Conservation (phyloP, 2,797 vertebrate species). For the Hoplostethus atlanticus region DNA sequence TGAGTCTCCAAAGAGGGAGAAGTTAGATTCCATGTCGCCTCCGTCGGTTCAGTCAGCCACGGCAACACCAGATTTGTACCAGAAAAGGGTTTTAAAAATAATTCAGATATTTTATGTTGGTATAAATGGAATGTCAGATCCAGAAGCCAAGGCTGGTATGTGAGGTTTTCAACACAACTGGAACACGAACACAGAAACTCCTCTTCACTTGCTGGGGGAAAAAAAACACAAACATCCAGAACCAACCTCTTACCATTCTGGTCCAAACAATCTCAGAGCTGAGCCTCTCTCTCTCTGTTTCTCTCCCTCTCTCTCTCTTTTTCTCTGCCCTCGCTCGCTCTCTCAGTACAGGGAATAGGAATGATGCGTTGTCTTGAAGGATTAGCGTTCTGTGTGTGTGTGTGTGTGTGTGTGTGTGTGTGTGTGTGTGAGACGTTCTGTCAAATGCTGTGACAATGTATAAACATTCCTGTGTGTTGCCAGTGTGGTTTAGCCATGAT, state of each 20-base stretch:
- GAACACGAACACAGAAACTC: constrained; percentile 39
- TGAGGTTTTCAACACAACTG: constrained; percentile 37
- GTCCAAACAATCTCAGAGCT: background rate
- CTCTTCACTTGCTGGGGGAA: no score
- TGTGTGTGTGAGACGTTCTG: no score
- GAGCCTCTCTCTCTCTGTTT: background rate
- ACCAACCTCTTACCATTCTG: constrained; percentile 32
- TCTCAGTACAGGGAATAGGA: constrained; percentile 25
- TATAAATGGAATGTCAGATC: constrained; percentile 30
- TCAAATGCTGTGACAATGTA: no score
- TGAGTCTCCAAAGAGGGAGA: constrained; percentile 12
- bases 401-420: background rate
- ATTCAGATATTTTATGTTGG: constrained; percentile 31
- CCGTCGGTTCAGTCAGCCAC: constrained; percentile 8
- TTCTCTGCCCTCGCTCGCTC: constrained; percentile 3
- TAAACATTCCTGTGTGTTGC: no score
- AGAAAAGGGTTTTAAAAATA: constrained; percentile 32
- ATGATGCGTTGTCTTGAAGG: constrained; percentile 10
- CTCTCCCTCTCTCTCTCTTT: constrained; percentile 16
- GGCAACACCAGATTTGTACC: constrained; percentile 21
- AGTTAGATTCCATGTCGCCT: constrained; percentile 1
- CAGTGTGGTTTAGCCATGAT: no score
- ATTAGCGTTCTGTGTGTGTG: constrained; percentile 5
- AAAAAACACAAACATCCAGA: constrained; percentile 1
- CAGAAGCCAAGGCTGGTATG: constrained; percentile 15